Percentiles rank a stretch among this genome's conserved stretches.
Evolutionary conservation across 2,113 vertebrate genomes (phyloP).

Genomic region (Triplophysa rosa): DNA sequence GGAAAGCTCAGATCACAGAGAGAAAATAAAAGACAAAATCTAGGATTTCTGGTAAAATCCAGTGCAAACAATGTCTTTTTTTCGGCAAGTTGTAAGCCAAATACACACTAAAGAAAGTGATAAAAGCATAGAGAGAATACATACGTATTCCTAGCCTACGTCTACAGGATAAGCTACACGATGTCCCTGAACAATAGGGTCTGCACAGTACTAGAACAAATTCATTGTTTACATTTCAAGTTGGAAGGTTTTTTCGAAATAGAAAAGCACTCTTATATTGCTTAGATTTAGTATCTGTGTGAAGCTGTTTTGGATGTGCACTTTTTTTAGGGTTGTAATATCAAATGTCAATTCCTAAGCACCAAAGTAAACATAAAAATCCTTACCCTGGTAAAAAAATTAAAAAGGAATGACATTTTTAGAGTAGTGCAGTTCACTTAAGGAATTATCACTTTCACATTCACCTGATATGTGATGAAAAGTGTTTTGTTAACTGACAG

Average conservation of each 20-base stretch:
- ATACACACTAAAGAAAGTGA: conserved; percentile 61
- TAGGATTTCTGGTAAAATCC: conserved; percentile 73
- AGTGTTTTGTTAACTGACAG: conserved; percentile 46
- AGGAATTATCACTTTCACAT: conserved; percentile 63
- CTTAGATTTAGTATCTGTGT: conserved; percentile 50
- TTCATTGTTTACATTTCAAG: conserved; percentile 69
- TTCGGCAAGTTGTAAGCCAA: conserved; percentile 56
- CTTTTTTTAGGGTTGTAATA: conserved; percentile 53
- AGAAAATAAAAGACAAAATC: conserved; percentile 57
- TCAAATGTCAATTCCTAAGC: conserved; percentile 70
- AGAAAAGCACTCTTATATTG: conserved; percentile 70
- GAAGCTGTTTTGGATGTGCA: conserved; percentile 39
- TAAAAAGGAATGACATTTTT: conserved; percentile 60
- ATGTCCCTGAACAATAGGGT: conserved; percentile 74
- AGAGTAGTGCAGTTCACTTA: conserved; percentile 70
- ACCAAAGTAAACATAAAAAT: conserved; percentile 69
- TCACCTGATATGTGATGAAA: conserved; percentile 51
- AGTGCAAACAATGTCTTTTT: conserved; percentile 73
- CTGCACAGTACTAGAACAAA: conserved; percentile 78
- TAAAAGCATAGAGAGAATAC: conserved; percentile 62
- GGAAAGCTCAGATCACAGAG: conserved; percentile 40
- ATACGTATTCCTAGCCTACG: conserved; percentile 63
- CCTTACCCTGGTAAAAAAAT: conserved; percentile 48
- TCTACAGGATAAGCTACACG: conserved; percentile 55
- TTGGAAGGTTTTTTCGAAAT: conserved; percentile 72